Base-by-base conservation (phyloP, 2,888 invertebrate genomes). In the Ochropleura plecta region DNA sequence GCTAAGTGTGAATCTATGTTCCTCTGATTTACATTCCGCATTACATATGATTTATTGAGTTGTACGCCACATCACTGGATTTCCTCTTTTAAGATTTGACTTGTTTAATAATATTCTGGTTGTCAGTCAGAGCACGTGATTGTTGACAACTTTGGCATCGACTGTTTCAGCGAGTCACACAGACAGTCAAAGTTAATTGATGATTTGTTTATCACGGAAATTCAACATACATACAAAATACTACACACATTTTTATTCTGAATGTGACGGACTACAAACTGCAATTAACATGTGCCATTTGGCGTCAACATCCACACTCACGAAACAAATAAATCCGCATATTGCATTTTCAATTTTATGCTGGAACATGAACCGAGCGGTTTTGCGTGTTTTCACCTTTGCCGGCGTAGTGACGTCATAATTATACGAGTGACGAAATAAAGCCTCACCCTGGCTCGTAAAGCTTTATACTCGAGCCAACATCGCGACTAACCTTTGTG, bases 391-490 rank as follows among this genome's bases (percentile, higher is more conserved):
- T 78, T 76, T 30, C 53, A 68, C 62, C 53, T 74, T 65, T 82
- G 78, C 59, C 60, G 71, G 42, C 60, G 66, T 63, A 48, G 70
- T 85, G 88, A 80, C 76, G 86, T 85, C 79, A 84, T 74, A 88
- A 88, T 86, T 81, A 81, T 78, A 76, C 59, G 73, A 77, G 81
- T 77, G 83, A 80, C 78, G 81, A 84, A 80, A 84, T 84, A 81
- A 70, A 72, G 80, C 83, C 80, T 78, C 83, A 79, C 82, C 81
- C 85, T 67, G 51, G 59, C 69, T 78, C 76, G 67, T 76, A 79
- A 77, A 81, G 64, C 75, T 69, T 65, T 77, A 71, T 70, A 81
- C 74, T 77, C 53, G 72, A 79, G 81, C 73, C 78, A 74, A 76
- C 84, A 86, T 66, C 73, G 70, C 68, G 68, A 69, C 70, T 82